These are phyloP conservation scores for Drosophila tsacasi DNA, from an alignment of 1,140 invertebrate genomes.

Conservation along the genomic window DNA sequence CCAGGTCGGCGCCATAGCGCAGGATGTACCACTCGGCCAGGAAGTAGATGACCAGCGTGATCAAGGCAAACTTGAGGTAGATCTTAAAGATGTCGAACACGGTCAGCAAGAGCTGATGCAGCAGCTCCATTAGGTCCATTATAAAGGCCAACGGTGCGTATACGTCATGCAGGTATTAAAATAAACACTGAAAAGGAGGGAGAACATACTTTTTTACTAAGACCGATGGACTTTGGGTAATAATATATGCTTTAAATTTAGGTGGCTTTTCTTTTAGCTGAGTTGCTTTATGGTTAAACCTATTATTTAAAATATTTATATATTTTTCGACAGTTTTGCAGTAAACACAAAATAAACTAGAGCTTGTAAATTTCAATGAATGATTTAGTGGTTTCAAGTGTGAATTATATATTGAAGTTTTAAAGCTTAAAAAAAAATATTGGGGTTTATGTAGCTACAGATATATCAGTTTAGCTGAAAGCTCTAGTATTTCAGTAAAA, in stretches of 20 bases:
- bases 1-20: conserved; percentile 65
- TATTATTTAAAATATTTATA: background rate
- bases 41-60: conserved; percentile 72
- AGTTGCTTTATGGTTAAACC: background rate
- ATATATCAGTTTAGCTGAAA: background rate
- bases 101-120: conserved; percentile 57
- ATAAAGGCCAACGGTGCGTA: conserved; percentile 48
- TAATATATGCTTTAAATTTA: background rate
- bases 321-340: background rate
- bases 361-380: background rate
- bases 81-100: conserved; percentile 74
- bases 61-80: conserved; percentile 72
- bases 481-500: background rate
- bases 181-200: background rate
- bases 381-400: background rate
- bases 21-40: conserved; percentile 78
- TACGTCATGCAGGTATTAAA: conserved; percentile 34
- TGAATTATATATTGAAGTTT: background rate
- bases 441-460: background rate
- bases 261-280: background rate
- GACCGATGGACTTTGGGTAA: background rate
- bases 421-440: background rate
- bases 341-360: background rate
- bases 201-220: background rate
- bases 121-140: conserved; percentile 61